A percentile compares a stretch with the other conserved stretches of the same genome.
Conservation (phyloP, 2,797 vertebrate species). For the Pseudochromis fuscus region DNA sequence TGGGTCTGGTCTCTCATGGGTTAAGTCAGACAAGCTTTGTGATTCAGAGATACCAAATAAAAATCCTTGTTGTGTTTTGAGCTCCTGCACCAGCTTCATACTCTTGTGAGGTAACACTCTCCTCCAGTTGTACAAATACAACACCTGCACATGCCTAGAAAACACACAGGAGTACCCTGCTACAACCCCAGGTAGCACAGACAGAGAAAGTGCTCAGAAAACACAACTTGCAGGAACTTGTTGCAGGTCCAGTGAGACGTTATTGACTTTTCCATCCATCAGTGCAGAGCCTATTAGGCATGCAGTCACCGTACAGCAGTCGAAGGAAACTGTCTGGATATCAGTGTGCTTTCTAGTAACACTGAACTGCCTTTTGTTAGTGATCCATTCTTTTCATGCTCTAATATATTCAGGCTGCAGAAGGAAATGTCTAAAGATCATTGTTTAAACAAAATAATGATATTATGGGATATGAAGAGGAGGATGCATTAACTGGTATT, state of each 20-base stretch:
- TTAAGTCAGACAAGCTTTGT: slow-evolving; percentile 13
- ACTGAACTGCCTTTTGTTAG: slow-evolving; percentile 15
- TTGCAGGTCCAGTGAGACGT: slow-evolving; percentile 47
- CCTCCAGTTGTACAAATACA: slow-evolving; percentile 19
- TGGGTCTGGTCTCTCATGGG: too few relatives aligned
- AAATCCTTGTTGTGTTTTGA: slow-evolving; percentile 4
- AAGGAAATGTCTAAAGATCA: slow-evolving; percentile 13
- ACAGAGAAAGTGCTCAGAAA: slow-evolving; percentile 26
- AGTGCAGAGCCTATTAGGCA: slow-evolving; percentile 47
- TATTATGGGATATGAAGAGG: neutral
- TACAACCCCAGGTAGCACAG: slow-evolving; percentile 4
- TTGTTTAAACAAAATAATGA: neutral
- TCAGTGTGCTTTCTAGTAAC: slow-evolving; percentile 6
- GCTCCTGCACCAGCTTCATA: slow-evolving; percentile 24
- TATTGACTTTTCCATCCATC: slow-evolving; percentile 49
- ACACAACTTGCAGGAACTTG: slow-evolving; percentile 46
- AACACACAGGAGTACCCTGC: neutral
- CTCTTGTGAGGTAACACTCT: slow-evolving; percentile 8
- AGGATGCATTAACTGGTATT: neutral
- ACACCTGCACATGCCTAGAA: slow-evolving; percentile 51
- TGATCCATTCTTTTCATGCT: slow-evolving; percentile 13
- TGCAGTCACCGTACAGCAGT: slow-evolving; percentile 28
- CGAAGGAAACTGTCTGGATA: slow-evolving; percentile 24
- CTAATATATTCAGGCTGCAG: slow-evolving; percentile 11
- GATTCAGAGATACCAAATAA: slow-evolving; percentile 20